Conservation (phyloP, 2,113 vertebrate genomes). For the Pachyramphus minor region DNA sequence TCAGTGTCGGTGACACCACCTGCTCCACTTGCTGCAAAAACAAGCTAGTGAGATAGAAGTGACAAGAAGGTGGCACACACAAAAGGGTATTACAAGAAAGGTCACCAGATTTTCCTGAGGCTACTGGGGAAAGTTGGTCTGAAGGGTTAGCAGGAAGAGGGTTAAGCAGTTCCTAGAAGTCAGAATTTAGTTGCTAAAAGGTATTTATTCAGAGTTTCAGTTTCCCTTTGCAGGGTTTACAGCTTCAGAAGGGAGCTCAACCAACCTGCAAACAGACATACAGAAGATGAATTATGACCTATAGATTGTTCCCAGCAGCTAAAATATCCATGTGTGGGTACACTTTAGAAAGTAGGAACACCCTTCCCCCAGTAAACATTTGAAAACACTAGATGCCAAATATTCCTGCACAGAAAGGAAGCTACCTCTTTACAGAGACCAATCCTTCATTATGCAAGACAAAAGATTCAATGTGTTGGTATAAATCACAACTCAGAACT, state of each 20-base stretch:
- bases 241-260: neutral
- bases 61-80: neutral
- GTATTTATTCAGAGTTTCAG: neutral
- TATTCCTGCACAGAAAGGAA: neutral
- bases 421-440: neutral
- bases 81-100: neutral
- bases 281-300: neutral
- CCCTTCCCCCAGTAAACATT: neutral
- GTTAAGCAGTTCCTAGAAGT: neutral
- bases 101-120: neutral
- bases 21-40: neutral
- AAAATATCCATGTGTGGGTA: neutral
- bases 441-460: neutral
- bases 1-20: neutral
- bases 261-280: neutral
- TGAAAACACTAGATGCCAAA: neutral
- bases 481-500: neutral
- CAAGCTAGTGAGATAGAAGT: neutral
- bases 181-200: neutral
- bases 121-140: neutral
- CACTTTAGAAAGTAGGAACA: neutral
- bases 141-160: neutral
- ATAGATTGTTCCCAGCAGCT: neutral
- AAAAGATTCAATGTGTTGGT: neutral
- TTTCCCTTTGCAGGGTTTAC: neutral